phyloP scores from a whole-genome alignment of 53 echinoderm and acorn worm species.

The Luidia sarsii region DNA sequence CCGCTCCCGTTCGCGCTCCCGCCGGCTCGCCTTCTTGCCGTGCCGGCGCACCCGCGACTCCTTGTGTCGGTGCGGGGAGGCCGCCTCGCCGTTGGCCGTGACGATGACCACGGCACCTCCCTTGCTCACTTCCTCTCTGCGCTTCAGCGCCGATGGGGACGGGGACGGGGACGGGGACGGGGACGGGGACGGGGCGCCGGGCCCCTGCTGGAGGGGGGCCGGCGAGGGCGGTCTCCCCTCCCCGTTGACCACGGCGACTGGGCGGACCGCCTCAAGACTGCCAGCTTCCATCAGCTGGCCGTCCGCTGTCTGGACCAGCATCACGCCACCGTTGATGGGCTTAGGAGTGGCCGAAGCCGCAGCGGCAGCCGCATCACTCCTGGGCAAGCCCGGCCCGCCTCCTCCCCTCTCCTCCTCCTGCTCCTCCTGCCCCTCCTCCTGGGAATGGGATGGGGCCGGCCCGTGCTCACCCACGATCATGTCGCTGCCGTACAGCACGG shows the following conservation, averaged over 20 bases:
- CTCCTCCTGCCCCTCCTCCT: neutral
- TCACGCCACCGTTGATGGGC: neutral
- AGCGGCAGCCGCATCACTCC: neutral
- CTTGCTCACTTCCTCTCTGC: neutral
- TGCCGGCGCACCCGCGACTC: conserved; percentile 4
- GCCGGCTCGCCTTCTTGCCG: conserved; percentile 16
- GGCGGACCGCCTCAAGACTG: conserved; percentile 12
- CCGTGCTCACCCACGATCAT: neutral
- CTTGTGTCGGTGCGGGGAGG: neutral
- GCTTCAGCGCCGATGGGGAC: neutral
- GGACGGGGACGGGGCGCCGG: too few species aligned
- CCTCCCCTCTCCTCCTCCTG: neutral
- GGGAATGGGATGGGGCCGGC: too few species aligned
- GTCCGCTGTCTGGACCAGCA: conserved; percentile 11
- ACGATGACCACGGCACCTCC: neutral
- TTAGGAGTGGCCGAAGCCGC: conserved; percentile 21
- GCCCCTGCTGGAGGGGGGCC: too few species aligned
- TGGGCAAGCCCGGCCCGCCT: too few species aligned
- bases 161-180: neutral
- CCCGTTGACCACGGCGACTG: neutral
- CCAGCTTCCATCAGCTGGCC: conserved; percentile 22
- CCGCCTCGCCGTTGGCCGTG: conserved; percentile 7
- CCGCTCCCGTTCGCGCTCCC: conserved; percentile 2
- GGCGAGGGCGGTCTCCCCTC: neutral
- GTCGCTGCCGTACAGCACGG: conserved; percentile 17